Base-by-base conservation (phyloP, 2,888 invertebrate species). In the Napeogenes sylphis region DNA sequence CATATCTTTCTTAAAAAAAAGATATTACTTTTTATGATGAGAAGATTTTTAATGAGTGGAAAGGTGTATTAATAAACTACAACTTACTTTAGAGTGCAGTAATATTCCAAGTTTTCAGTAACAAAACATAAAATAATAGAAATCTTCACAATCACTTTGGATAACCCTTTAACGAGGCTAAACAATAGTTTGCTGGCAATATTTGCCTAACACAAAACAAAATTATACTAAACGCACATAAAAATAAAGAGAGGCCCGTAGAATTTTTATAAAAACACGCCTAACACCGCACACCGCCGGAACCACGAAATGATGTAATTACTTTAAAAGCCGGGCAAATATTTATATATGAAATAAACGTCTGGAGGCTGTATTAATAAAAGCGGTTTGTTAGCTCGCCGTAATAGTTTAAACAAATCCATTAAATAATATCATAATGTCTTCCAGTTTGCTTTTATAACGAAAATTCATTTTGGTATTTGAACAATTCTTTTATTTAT, bases 301-400 rank as follows among this genome's bases (percentile, higher is more conserved):
- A 57, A 55, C 62, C 62, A 46, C 62, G 62, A 62, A 61, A 62
- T 58, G 62, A 62, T 62, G 62, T 62, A 87, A 90, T 90, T 87
- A 89, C 83, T 82, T 80, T 88, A 82, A 88, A 87, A 90, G 89
- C 83, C 73, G 71, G 70, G 82, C 84, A 87, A 87, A 89, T 85
- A 86, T 86, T 89, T 86, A 84, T 83, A 81, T 82, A 83, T 72
- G 77, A 76, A 77, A 80, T 81, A 78, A 82, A 77, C 75, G 81
- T 81, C 77, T 78, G 75, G 68, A 74, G 75, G 73, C 75, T 75
- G 79, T 79, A 75, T 79, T 82, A 82, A 77, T 80, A 78, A 75
- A 71, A 69, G 68, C 60, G 69, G 66, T 65, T 68, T 66, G 63
- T 67, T 64, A 54, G 66, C 65, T 68, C 60, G 66, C 66, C 69